These are phyloP conservation scores for Zophobas atratus DNA, from an alignment of 1,140 invertebrate genomes.

Conservation along the genomic window DNA sequence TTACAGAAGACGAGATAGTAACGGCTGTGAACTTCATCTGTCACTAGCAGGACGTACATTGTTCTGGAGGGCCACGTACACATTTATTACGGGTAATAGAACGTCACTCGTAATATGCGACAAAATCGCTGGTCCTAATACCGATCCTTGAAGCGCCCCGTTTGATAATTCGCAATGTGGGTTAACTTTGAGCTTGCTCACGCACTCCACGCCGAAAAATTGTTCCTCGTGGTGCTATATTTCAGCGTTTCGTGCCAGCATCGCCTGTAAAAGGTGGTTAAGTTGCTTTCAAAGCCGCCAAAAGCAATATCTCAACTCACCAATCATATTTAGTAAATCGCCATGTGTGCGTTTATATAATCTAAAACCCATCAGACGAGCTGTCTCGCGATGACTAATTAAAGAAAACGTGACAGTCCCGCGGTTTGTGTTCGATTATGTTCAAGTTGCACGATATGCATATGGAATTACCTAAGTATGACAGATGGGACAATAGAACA, in stretches of 20 bases:
- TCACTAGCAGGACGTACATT: conserved; percentile 7
- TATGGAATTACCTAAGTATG: conserved; percentile 58
- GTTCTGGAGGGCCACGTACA: background rate
- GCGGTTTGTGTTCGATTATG: conserved; percentile 51
- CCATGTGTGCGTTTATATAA: conserved; percentile 47
- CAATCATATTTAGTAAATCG: conserved; percentile 46
- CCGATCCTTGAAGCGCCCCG: no score
- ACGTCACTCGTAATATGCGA: no score
- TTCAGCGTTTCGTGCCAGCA: no score
- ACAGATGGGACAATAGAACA: conserved; percentile 61
- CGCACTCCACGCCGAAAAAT: no score
- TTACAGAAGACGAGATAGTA: conserved; percentile 35
- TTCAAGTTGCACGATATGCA: conserved; percentile 56
- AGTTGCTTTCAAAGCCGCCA: background rate
- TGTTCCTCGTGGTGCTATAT: no score
- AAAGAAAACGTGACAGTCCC: conserved; percentile 53
- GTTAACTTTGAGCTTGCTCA: no score
- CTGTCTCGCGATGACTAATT: conserved; percentile 49
- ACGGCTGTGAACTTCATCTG: conserved; percentile 34
- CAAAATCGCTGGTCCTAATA: no score
- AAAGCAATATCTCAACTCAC: conserved; percentile 22
- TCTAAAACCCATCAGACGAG: conserved; percentile 48
- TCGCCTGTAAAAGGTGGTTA: no score
- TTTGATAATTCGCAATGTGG: no score
- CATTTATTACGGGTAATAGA: background rate